Evolutionary conservation across 2,113 vertebrate genomes (phyloP).

Genomic region (Tapirus terrestris): DNA sequence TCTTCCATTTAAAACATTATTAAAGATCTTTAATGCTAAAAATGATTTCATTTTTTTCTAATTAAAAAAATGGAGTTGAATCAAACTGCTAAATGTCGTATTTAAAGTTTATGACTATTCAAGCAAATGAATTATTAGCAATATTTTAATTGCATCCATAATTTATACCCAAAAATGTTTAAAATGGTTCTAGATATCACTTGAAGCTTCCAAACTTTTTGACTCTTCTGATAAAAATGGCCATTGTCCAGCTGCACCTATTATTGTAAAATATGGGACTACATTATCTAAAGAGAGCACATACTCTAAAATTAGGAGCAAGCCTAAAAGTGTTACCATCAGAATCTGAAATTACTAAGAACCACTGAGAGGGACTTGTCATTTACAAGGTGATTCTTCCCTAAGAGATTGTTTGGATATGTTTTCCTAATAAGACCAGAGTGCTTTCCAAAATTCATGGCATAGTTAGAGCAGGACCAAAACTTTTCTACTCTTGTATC

Average conservation of each 20-base stretch:
- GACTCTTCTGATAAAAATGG: constrained; percentile 17
- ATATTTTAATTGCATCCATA: constrained; percentile 65
- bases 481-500: not conserved
- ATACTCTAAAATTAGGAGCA: not conserved
- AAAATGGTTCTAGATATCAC: constrained; percentile 3
- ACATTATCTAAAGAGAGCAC: not conserved
- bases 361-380: not conserved
- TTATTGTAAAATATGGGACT: not conserved
- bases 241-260: not conserved
- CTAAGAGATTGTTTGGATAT: not conserved
- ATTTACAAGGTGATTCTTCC: not conserved
- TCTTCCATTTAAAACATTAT: constrained; percentile 70
- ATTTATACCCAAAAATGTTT: not conserved
- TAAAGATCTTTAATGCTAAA: constrained; percentile 74
- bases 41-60: constrained; percentile 64
- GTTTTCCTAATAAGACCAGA: not conserved
- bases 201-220: not conserved
- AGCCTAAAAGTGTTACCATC: not conserved
- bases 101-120: constrained; percentile 72
- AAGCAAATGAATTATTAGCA: constrained; percentile 71
- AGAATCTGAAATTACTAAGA: not conserved
- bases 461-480: not conserved
- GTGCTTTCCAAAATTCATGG: not conserved
- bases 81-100: constrained; percentile 49
- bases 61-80: constrained; percentile 59